Evolutionary conservation across 1,140 invertebrate species (phyloP), one percentile per base, ranked within the genome.

Genomic region (Aleiodes sp.): DNA sequence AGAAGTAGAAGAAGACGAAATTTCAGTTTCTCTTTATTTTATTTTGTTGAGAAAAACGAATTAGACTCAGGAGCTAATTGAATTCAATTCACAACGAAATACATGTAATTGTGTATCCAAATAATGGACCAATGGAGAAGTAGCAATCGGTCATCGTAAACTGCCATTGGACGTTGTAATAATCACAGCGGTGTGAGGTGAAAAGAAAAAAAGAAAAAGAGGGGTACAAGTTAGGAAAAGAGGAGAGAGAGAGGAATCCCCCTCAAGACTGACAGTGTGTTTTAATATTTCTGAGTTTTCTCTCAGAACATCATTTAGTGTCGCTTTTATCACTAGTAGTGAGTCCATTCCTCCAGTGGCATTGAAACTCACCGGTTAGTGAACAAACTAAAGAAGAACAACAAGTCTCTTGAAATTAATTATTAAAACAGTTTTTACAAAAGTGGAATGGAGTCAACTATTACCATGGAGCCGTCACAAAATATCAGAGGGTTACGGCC

Each of bases 401-500:
- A 35, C 10, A 4, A 35, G 10, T 35, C 31, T 10, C 31, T 6
- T 1, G 7, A 16, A 43, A 3, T 43, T 43, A 14, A 10, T 43
- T 43, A 6, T 16, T 7, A 1, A 4, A 2, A 2, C n/a, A 52
- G 26, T 24, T 52, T 52, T 12, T 21, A 12, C 21, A 39, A 14
- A 24, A 41, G 3, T 0, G 41, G 37, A 8, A 69, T 69, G 67
- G 67, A 69, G 10, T 31, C 9, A n/a, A 37, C 33, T 37, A 19
- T n/a, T 16, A 26, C 7, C 6, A n/a, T n/a, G n/a, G 66, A 68
- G 26, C 4, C 26, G 14, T 31, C 56, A 12, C 29, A 59, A 19
- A 52, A 31, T 16, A 35, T 63, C 16, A 52, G 59, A 73, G 65
- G 33, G 41, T 64, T 14, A 60, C 12, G 73, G 31, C 68, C 71